Evolutionary conservation across 2,797 vertebrate species (phyloP), one percentile per base, ranked within the genome.

Genomic region (Pseudochirops corinnae): DNA sequence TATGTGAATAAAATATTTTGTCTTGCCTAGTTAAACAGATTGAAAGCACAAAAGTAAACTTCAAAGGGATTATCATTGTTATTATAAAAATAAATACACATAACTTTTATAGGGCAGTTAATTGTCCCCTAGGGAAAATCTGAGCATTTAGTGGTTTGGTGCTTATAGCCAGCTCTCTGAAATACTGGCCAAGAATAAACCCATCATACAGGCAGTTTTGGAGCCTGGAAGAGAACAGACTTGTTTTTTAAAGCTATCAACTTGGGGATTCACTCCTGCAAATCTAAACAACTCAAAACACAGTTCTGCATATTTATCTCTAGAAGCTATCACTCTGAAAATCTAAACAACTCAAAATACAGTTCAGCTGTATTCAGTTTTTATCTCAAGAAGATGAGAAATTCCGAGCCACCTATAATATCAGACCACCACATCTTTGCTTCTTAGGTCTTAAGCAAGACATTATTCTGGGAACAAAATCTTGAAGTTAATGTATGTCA

Each of bases 1-100:
- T 95, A 91, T 95, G 16, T 16, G 74, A 92, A 87, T 56, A 95
- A 94, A 93, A 74, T 57, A 94, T 39, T 93, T 95, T 94, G 16
- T 60, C n/a, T 87, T 95, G 28, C 94, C 93, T 93, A 92, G n/a
- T 94, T 87, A 92, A 94, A 91, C 21, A 67, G 92, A 91, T 60
- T 58, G 58, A 92, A 91, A 62, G 91, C 91, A 94, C 9, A n/a
- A 52, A 53, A 39, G 74, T 46, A 87, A 87, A 39, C 95, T 93
- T n/a, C 92, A 93, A 96, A 94, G 12, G 58, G 24, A 93, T 94
- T 52, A 1, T 13, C 21, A 58, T 56, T 90, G 56, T 94, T 29
- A 90, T 92, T 21, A 56, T 58, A 92, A 93, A 95, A 93, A 95
- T 92, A 92, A 93, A 91, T 56, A n/a, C 50, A 58, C 26, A 62